Percentiles rank a stretch among this genome's conserved stretches.
Conservation (phyloP, 23 tunicate genomes). For the Trididemnum clinides region DNA sequence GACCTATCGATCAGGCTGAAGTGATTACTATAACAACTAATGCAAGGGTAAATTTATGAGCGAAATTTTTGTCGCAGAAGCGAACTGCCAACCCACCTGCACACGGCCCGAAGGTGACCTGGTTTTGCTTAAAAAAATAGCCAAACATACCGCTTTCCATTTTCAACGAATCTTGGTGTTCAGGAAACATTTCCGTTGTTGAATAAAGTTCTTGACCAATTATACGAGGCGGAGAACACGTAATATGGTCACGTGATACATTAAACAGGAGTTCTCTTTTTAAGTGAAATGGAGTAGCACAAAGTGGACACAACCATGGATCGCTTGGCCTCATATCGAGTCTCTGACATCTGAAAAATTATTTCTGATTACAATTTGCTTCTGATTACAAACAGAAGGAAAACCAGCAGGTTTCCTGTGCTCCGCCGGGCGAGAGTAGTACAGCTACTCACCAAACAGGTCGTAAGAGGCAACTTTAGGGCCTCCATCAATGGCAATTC, state of each 20-base stretch:
- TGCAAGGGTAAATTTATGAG: neutral
- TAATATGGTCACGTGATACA: slow-evolving; percentile 44
- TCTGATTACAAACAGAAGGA: too few species aligned
- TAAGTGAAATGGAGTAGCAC: slow-evolving; percentile 22
- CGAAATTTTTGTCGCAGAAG: too few species aligned
- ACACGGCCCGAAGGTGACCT: too few species aligned
- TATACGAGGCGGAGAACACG: slow-evolving; percentile 46
- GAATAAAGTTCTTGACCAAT: neutral
- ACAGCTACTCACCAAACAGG: too few species aligned
- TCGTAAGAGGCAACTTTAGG: too few species aligned
- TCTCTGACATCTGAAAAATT: slow-evolving; percentile 55
- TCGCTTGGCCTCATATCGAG: neutral
- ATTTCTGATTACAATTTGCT: too few species aligned
- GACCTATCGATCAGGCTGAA: too few species aligned
- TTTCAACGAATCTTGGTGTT: slow-evolving; percentile 8
- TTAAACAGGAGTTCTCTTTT: slow-evolving; percentile 1
- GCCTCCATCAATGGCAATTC: too few species aligned
- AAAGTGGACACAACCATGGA: slow-evolving; percentile 40
- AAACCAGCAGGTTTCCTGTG: too few species aligned
- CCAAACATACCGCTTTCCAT: slow-evolving; percentile 35
- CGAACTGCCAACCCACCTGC: too few species aligned
- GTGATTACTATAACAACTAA: too few species aligned
- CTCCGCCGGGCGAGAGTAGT: too few species aligned
- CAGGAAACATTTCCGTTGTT: neutral
- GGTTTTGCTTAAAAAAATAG: neutral